phyloP scores from a whole-genome alignment of 1,140 invertebrate species.

The Drosophila sucinea region DNA sequence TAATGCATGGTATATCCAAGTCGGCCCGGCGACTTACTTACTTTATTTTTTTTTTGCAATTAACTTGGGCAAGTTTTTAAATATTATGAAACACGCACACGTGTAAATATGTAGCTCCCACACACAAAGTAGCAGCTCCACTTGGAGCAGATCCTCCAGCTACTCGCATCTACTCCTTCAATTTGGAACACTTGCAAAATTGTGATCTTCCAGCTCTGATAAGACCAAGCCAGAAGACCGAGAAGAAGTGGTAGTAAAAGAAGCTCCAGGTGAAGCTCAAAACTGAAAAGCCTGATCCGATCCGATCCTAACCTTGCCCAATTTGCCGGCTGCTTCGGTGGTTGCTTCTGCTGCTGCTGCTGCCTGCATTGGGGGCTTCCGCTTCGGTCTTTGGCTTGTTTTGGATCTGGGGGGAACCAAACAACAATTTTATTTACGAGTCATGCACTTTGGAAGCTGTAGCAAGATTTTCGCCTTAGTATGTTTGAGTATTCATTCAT shows the following conservation, averaged over 20 bases:
- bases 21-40: too few relatives aligned
- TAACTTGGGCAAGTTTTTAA: conserved; percentile 72
- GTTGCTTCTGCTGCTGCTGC: conserved; percentile 27
- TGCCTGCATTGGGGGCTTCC: conserved; percentile 60
- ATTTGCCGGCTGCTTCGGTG: conserved; percentile 64
- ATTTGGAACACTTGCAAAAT: conserved; percentile 52
- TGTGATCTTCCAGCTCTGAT: conserved; percentile 41
- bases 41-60: conserved; percentile 66
- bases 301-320: conserved; percentile 59
- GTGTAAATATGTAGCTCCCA: conserved; percentile 45
- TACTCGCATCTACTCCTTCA: neutral
- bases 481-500: conserved; percentile 59
- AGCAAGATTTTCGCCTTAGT: conserved; percentile 65
- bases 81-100: conserved; percentile 77
- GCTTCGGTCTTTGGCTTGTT: conserved; percentile 37
- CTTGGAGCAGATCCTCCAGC: neutral
- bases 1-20: too few relatives aligned
- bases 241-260: conserved; percentile 24
- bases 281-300: conserved; percentile 16
- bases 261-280: conserved; percentile 22
- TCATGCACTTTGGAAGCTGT: conserved; percentile 66
- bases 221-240: conserved; percentile 1
- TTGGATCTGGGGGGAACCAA: neutral
- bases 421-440: conserved; percentile 82
- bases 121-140: conserved; percentile 30